Percentiles rank a stretch among this genome's conserved stretches.
Evolutionary conservation across 1,140 invertebrate species (phyloP).

Genomic region (Oedothorax gibbosus): DNA sequence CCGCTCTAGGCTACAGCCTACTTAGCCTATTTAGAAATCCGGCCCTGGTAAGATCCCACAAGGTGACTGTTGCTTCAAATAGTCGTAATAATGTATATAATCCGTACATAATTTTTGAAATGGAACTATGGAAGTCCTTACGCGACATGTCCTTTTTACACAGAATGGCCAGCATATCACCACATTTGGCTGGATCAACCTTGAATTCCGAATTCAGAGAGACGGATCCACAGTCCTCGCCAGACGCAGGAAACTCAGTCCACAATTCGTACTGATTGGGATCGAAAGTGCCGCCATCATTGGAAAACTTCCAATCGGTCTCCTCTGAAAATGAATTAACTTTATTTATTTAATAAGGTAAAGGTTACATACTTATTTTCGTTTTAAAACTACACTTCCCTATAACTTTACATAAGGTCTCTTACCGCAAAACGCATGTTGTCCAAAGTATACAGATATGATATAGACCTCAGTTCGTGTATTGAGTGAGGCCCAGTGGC

Average conservation of each 20-base stretch:
- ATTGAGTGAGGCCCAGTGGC: no score
- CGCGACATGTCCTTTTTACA: slow-evolving; percentile 11
- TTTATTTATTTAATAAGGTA: not conserved
- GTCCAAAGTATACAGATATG: no score
- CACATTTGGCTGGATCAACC: not conserved
- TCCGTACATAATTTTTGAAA: no score
- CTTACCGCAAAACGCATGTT: no score
- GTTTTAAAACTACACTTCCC: not conserved
- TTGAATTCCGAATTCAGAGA: not conserved
- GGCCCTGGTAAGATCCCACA: no score
- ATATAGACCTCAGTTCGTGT: no score
- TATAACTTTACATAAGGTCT: not conserved
- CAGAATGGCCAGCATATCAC: not conserved
- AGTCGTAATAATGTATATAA: no score
- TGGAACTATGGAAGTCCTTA: not conserved
- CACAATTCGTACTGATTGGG: not conserved
- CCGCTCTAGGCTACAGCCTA: no score
- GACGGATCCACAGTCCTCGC: not conserved
- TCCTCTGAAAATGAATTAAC: not conserved
- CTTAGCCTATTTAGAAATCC: no score
- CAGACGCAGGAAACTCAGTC: not conserved
- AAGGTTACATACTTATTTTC: not conserved
- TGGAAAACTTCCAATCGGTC: not conserved
- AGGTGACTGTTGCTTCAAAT: no score
- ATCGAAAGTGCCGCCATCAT: not conserved